Evolutionary conservation across 1,140 invertebrate genomes (phyloP), one percentile per base, ranked within the genome.

Genomic region (Drosophila orosa): DNA sequence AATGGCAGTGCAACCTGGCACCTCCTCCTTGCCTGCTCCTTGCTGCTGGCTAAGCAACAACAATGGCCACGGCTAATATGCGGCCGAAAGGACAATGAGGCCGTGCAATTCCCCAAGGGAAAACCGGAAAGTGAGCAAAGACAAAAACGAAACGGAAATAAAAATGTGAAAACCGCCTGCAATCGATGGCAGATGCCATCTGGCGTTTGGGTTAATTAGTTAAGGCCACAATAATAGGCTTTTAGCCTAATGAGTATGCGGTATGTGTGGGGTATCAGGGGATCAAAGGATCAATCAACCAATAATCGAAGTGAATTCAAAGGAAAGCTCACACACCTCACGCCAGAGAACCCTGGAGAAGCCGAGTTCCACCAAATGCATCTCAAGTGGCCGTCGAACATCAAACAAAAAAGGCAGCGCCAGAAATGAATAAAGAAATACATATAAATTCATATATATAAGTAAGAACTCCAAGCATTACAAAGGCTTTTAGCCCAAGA

Each of bases 401-500:
- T 86, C 83, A 86, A 86, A 86, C 83, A 82, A 59, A 77, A 78
- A 68, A 74, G 80, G 59, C 57, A 63, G 50, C 37, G 58, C 71
- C 24, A 56, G 27, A 29, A 62, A 39, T 55, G 17, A 15, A 24
- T 31, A 63, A 63, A 19, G 24, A 27, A 39, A 48, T 35, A 60
- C 17, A 50, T 24, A 45, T 47, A 45, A 15, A 8, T 44, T 12
- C 5, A 42, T 44, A 22, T 13, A 42, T 13, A 13, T 15, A 27
- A 50, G 47, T 24, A 47, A 56, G 40, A 44, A 33, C 22, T 31
- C 29, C 24, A 42, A 44, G 50, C 24, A 24, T 35, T 48, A 37
- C 62, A 71, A 79, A 87, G 83, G 83, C 83, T 87, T 89, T 89
- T 89, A 87, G 83, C 33, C 80, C 50, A 65, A 75, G 69, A 85